A percentile compares a stretch with the other conserved stretches of the same genome.
These are phyloP conservation scores for Datnioides undecimradiatus DNA, from an alignment of 2,113 vertebrate species.

Conservation along the genomic window DNA sequence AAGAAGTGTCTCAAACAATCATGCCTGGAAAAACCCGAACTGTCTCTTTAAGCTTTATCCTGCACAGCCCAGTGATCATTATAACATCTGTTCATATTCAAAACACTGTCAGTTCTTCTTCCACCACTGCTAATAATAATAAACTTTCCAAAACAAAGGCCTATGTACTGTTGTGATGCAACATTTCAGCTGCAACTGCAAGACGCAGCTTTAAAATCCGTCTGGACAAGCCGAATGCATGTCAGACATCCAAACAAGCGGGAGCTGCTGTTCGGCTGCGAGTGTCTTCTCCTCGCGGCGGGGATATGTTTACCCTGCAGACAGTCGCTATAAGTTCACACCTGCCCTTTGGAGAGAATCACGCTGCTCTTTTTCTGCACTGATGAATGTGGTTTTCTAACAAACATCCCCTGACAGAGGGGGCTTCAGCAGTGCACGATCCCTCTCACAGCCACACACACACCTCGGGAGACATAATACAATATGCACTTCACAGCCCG, in stretches of 20 bases:
- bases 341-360: constrained; percentile 61
- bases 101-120: too few relatives aligned
- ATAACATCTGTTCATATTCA: neutral
- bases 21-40: too few relatives aligned
- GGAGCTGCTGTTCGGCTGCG: constrained; percentile 17
- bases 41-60: neutral
- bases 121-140: too few relatives aligned
- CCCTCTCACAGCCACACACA: constrained; percentile 37
- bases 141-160: too few relatives aligned
- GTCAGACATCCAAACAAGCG: constrained; percentile 26
- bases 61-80: neutral
- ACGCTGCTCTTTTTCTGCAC: constrained; percentile 59
- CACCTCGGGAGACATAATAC: constrained; percentile 54
- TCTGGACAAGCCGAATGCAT: constrained; percentile 4
- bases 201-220: neutral
- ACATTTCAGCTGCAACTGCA: neutral
- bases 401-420: constrained; percentile 62
- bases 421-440: constrained; percentile 58
- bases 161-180: neutral
- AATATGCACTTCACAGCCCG: constrained; percentile 70
- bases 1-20: too few relatives aligned
- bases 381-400: constrained; percentile 67
- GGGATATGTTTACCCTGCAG: constrained; percentile 44
- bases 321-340: constrained; percentile 51
- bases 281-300: constrained; percentile 29